phyloP scores from a whole-genome alignment of 2,797 vertebrate genomes.

The Peromyscus attwateri region DNA sequence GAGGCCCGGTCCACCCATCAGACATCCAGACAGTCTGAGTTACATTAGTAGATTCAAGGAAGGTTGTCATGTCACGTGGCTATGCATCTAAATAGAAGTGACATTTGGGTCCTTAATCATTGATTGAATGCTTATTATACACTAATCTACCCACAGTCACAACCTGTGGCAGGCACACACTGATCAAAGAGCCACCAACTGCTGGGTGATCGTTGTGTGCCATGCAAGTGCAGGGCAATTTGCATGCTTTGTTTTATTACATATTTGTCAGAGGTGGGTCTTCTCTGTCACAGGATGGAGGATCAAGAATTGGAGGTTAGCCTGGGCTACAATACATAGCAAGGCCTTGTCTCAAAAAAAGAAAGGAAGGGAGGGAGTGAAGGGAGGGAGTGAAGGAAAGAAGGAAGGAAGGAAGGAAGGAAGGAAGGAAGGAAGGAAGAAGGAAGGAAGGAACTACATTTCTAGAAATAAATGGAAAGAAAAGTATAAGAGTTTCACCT shows the following conservation, averaged over 20 bases:
- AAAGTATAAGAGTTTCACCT: neutral
- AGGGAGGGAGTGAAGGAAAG: no score
- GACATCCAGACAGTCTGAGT: neutral
- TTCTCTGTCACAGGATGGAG: neutral
- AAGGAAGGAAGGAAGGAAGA: no score
- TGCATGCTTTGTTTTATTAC: conserved; percentile 43
- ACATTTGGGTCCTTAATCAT: neutral
- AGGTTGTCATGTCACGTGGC: neutral
- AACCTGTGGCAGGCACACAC: neutral
- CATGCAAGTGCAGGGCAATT: neutral
- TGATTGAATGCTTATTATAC: conserved; percentile 6
- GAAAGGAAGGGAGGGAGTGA: no score
- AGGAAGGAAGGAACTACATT: neutral
- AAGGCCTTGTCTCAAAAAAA: neutral
- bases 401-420: no score
- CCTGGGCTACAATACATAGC: neutral
- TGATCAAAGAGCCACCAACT: conserved; percentile 30
- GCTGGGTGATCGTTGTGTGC: neutral
- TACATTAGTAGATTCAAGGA: neutral
- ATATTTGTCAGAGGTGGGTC: neutral
- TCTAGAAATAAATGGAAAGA: neutral
- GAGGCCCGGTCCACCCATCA: neutral
- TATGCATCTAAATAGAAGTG: conserved; percentile 22
- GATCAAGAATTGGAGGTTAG: neutral
- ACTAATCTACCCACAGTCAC: neutral